Percentiles rank a stretch among this genome's conserved stretches.
phyloP scores from a whole-genome alignment of 2,888 invertebrate genomes.

The Epistrophella euchroma region DNA sequence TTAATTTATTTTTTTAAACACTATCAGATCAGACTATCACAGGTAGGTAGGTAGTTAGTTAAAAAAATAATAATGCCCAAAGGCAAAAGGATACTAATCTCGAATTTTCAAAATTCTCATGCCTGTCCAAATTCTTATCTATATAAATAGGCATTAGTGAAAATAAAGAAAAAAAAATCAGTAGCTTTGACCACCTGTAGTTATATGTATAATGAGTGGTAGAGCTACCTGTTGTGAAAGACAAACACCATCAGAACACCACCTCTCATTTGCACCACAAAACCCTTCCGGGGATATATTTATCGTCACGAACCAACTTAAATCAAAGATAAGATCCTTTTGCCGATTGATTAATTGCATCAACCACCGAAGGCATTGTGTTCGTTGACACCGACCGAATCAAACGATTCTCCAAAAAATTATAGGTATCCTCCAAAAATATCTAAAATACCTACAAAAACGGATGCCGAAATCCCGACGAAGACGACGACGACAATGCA shows the following conservation, averaged over 20 bases:
- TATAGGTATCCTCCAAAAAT: slow-evolving; percentile 22
- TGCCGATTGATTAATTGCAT: slow-evolving; percentile 72
- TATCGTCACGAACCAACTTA: slow-evolving; percentile 60
- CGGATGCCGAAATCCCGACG: slow-evolving; percentile 48
- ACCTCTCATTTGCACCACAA: slow-evolving; percentile 57
- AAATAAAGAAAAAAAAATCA: slow-evolving; percentile 22
- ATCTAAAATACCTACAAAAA: slow-evolving; percentile 13
- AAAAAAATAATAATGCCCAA: too few species aligned
- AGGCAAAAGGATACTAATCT: not conserved
- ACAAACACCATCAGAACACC: slow-evolving; percentile 10
- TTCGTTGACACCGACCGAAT: slow-evolving; percentile 59
- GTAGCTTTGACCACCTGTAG: slow-evolving; percentile 70
- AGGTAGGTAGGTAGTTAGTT: too few species aligned
- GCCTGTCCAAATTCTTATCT: slow-evolving; percentile 26
- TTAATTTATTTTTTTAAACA: too few species aligned
- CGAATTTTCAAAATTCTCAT: slow-evolving; percentile 9
- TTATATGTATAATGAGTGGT: not conserved
- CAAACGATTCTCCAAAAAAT: slow-evolving; percentile 41
- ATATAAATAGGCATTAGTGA: not conserved
- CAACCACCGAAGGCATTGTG: slow-evolving; percentile 48
- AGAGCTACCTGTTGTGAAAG: slow-evolving; percentile 38
- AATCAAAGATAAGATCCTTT: slow-evolving; percentile 71
- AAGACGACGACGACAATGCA: not conserved
- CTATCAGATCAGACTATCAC: too few species aligned
- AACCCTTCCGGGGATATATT: slow-evolving; percentile 45